phyloP scores from a whole-genome alignment of 2,113 vertebrate genomes.

The Nycticebus coucang region DNA sequence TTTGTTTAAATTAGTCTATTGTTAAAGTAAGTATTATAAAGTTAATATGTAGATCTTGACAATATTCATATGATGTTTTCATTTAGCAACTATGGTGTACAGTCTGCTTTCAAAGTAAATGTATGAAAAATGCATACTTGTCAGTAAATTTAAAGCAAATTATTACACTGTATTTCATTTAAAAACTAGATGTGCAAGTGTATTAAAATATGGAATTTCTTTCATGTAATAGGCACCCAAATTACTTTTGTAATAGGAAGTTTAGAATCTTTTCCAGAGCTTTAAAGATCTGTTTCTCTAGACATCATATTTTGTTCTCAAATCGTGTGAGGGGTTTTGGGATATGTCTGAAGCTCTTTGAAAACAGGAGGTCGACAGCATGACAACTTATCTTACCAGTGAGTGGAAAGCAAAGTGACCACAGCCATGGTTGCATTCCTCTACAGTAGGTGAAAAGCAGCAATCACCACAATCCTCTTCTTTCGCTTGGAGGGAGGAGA shows the following conservation, averaged over 20 bases:
- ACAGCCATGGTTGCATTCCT: accelerated
- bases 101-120: neutral
- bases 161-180: no score
- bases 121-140: neutral
- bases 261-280: no score
- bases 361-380: accelerated
- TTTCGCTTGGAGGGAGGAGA: neutral
- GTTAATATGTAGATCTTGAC: no score
- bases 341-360: neutral
- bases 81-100: neutral
- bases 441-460: no score
- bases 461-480: neutral
- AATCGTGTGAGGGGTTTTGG: accelerated
- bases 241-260: no score
- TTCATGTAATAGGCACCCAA: accelerated
- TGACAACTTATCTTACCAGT: accelerated
- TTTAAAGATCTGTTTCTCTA: neutral
- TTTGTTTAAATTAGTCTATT: neutral
- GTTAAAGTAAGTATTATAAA: neutral
- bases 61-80: neutral
- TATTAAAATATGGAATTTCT: neutral
- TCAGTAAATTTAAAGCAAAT: neutral
- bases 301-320: neutral
- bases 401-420: accelerated
- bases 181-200: no score